Evolutionary conservation across 1,140 invertebrate species (phyloP), one percentile per base, ranked within the genome.

Genomic region (Tenebrio molitor): DNA sequence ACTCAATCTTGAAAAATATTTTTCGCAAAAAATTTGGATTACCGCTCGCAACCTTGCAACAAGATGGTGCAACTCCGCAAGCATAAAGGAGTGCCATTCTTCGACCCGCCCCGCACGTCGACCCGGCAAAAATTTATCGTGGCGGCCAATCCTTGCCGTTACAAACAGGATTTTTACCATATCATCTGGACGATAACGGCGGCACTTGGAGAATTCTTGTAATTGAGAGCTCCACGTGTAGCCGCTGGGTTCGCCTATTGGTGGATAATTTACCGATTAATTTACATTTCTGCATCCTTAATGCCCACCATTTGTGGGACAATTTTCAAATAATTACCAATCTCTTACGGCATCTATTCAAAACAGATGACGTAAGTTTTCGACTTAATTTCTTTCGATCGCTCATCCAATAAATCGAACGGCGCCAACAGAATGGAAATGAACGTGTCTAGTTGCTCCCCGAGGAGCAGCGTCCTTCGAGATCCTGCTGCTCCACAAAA

Each of bases 211-310:
- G 10, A 50, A 12, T 19, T 19, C n/a, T 50, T 8, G 44, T 50
- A 50, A 50, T 50, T 50, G 44, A 50, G 44, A 50, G 19, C 44
- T 50, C 42, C n/a, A n/a, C 19, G 19, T 21, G n/a, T 50, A 50
- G 17, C 44, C 19, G 19, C 12, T 50, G 10, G 10, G 29, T 33
- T 33, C 4, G 29, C 29, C 29, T 33, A 50, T 50, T 50, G 15
- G 44, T 50, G n/a, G 44, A 50, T 50, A 14, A 50, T 50, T 50
- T 17, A 8, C 44, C 15, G 12, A 21, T 8, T 17, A 2, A 21
- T 50, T 50, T 50, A 50, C 44, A 50, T 50, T 50, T 21, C 44
- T 50, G 44, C 44, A 50, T 50, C 12, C 17, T 16, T 44, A 16
- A 4, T 4, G 8, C 16, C 17, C n/a, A 21, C 12, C 7, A 50